Evolutionary conservation across 2,888 invertebrate species (phyloP).

Genomic region (Hesperia comma): DNA sequence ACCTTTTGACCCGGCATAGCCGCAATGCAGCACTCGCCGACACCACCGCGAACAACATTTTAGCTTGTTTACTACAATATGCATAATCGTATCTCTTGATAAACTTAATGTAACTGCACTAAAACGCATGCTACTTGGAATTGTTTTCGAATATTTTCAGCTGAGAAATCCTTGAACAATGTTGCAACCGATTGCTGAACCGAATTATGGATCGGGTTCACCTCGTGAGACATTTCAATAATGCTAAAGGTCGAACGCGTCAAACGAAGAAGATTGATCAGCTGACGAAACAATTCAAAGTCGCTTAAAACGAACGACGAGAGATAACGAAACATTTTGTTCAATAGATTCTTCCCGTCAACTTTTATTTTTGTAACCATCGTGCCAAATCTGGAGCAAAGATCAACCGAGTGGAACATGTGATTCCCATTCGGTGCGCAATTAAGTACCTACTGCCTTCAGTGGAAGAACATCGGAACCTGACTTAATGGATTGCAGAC

Average conservation of each 20-base stretch:
- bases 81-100: conserved; percentile 43
- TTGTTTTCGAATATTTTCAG: conserved; percentile 33
- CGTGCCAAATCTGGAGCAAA: conserved; percentile 34
- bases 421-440: conserved; percentile 57
- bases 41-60: conserved; percentile 62
- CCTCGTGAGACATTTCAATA: conserved; percentile 58
- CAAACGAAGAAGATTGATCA: conserved; percentile 41
- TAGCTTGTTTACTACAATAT: conserved; percentile 46
- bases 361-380: conserved; percentile 28
- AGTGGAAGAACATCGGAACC: conserved; percentile 40
- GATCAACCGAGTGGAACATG: conserved; percentile 46
- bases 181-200: conserved; percentile 52
- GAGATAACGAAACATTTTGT: conserved; percentile 25
- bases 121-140: conserved; percentile 28
- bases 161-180: conserved; percentile 32
- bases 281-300: conserved; percentile 34
- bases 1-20: conserved; percentile 66
- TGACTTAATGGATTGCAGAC: conserved; percentile 58
- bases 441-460: conserved; percentile 44
- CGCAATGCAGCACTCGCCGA: conserved; percentile 71
- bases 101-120: conserved; percentile 41
- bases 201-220: conserved; percentile 55
- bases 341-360: conserved; percentile 29
- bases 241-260: conserved; percentile 57
- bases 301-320: conserved; percentile 26